Conservation (phyloP, 1,140 invertebrate genomes). For the Hydropsyche tenuis region DNA sequence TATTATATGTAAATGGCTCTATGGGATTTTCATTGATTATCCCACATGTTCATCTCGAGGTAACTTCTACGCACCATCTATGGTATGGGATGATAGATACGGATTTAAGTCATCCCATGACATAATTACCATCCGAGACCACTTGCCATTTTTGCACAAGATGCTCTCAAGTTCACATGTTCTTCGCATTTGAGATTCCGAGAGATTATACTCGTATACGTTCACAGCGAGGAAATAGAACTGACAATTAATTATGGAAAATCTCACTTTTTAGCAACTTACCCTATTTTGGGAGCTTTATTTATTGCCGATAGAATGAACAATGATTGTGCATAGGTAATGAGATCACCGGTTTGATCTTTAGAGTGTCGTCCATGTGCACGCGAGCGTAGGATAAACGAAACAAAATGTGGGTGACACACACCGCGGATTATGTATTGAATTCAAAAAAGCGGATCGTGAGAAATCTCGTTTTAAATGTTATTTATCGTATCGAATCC, state of each 20-base stretch:
- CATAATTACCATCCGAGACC: slow-evolving; percentile 18
- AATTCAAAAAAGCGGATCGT: slow-evolving; percentile 16
- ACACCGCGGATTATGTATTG: not conserved
- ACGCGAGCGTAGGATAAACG: slow-evolving; percentile 17
- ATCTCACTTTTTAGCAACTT: too few species aligned
- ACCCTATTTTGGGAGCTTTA: too few species aligned
- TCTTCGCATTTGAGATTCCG: not conserved
- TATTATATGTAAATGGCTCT: slow-evolving; percentile 1
- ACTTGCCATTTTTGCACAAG: slow-evolving; percentile 5
- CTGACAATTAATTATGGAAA: too few species aligned
- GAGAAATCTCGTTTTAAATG: not conserved
- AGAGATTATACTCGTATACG: too few species aligned
- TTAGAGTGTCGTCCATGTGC: slow-evolving; percentile 7
- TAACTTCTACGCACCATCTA: not conserved
- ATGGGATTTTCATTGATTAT: slow-evolving; percentile 22
- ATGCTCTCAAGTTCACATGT: not conserved
- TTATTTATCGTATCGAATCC: slow-evolving; percentile 27
- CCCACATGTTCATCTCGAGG: slow-evolving; percentile 1
- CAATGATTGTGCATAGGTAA: slow-evolving; percentile 19
- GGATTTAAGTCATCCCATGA: slow-evolving; percentile 14
- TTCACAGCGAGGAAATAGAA: too few species aligned
- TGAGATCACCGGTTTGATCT: slow-evolving; percentile 25
- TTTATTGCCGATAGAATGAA: too few species aligned
- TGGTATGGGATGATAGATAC: slow-evolving; percentile 20
- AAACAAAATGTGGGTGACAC: slow-evolving; percentile 33